phyloP scores from a whole-genome alignment of 2,797 vertebrate species.

The Intellagama lesueurii region DNA sequence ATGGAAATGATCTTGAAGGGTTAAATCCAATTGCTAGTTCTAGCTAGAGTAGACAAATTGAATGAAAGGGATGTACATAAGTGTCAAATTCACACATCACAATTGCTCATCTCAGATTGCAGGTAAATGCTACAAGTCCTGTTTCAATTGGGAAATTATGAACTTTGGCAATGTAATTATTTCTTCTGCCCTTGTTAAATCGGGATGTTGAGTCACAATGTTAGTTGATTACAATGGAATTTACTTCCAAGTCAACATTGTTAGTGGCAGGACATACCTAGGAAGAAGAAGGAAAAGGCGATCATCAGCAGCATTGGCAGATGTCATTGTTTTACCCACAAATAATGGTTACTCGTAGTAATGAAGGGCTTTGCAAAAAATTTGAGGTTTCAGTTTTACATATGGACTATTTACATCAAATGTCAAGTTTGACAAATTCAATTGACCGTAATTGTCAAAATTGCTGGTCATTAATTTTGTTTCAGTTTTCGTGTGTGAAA shows the following conservation, averaged over 20 bases:
- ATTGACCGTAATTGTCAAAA: slow-evolving; percentile 89
- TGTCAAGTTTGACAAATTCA: slow-evolving; percentile 79
- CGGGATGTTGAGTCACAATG: no score
- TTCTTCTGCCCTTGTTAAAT: not conserved
- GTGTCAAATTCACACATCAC: not conserved
- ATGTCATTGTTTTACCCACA: slow-evolving; percentile 20
- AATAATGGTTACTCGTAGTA: slow-evolving; percentile 32
- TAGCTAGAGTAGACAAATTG: not conserved
- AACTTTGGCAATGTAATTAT: not conserved
- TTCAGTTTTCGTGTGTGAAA: slow-evolving; percentile 82
- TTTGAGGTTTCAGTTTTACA: slow-evolving; percentile 68
- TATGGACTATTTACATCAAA: slow-evolving; percentile 72
- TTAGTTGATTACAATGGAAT: not conserved
- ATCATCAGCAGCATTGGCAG: slow-evolving; percentile 4
- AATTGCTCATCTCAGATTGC: not conserved
- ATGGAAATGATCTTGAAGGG: not conserved
- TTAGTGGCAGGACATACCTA: not conserved
- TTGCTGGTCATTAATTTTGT: slow-evolving; percentile 88
- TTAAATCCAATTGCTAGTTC: not conserved
- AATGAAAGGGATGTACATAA: not conserved
- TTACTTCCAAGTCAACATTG: not conserved
- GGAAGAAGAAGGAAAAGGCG: not conserved
- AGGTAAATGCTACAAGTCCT: not conserved
- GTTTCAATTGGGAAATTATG: not conserved
- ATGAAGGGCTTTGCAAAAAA: slow-evolving; percentile 37